A percentile compares a stretch with the other conserved stretches of the same genome.
Evolutionary conservation across 2,797 vertebrate species (phyloP).

Genomic region (Nyctibius grandis): DNA sequence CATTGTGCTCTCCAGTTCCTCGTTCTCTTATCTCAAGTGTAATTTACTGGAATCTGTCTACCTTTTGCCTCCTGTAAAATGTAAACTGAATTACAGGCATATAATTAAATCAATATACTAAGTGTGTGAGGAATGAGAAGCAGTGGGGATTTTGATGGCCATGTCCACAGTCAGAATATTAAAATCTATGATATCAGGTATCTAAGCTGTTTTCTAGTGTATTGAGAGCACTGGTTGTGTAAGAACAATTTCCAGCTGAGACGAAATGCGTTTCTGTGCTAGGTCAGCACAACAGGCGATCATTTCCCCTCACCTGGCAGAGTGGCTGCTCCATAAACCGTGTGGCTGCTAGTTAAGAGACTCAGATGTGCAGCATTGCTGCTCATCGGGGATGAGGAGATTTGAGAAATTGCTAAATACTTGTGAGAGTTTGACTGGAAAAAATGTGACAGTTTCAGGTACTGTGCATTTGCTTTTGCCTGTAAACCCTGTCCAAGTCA

Average conservation of each 20-base stretch:
- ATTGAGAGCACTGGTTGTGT: neutral
- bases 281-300: neutral
- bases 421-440: neutral
- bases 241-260: neutral
- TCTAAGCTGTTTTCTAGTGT: neutral
- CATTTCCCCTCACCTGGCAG: neutral
- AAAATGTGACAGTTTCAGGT: neutral
- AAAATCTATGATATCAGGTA: neutral
- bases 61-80: slow-evolving; percentile 26
- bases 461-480: neutral
- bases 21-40: slow-evolving; percentile 35
- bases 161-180: neutral
- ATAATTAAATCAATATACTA: slow-evolving; percentile 30
- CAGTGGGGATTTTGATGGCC: neutral
- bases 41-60: slow-evolving; percentile 42
- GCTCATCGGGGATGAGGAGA: neutral
- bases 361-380: neutral
- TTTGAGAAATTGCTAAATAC: neutral
- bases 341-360: neutral
- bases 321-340: neutral
- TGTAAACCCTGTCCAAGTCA: neutral
- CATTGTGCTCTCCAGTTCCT: neutral
- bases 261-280: neutral
- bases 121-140: neutral
- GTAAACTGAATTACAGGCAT: slow-evolving; percentile 20